A percentile compares a stretch with the other conserved stretches of the same genome.
Conservation (phyloP, 2,797 vertebrate species). For the Chelmon rostratus region DNA sequence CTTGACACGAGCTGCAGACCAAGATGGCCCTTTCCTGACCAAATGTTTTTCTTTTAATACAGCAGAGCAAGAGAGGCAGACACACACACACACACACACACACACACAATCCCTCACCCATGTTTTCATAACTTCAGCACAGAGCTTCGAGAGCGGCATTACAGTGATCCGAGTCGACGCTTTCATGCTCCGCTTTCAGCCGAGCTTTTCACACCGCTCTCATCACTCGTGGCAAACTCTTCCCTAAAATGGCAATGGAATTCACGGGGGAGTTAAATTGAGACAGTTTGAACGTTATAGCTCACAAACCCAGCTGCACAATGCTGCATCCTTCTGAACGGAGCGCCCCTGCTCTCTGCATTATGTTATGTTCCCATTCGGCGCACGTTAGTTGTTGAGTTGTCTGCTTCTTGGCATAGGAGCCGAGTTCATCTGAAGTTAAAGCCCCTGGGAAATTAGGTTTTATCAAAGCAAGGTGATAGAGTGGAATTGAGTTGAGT, state of each 20-base stretch:
- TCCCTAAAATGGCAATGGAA: constrained; percentile 81
- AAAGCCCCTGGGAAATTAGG: constrained; percentile 79
- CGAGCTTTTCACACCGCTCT: constrained; percentile 63
- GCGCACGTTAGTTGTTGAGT: constrained; percentile 58
- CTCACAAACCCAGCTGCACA: constrained; percentile 59
- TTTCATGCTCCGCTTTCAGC: constrained; percentile 63
- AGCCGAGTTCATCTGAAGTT: constrained; percentile 74
- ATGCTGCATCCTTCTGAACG: constrained; percentile 52
- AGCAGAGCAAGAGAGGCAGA: neutral
- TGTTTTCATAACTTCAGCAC: constrained; percentile 65
- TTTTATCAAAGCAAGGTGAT: constrained; percentile 78
- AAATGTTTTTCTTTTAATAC: constrained; percentile 30
- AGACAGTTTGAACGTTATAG: constrained; percentile 71
- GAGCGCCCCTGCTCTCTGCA: constrained; percentile 40
- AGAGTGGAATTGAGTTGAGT: constrained; percentile 65
- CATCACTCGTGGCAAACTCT: constrained; percentile 62
- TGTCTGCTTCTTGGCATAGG: constrained; percentile 64
- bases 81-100: neutral
- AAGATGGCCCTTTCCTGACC: constrained; percentile 21
- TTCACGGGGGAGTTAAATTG: constrained; percentile 69
- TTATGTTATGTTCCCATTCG: constrained; percentile 59
- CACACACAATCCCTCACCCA: constrained; percentile 9
- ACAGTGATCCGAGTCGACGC: constrained; percentile 59
- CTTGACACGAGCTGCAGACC: constrained; percentile 26
- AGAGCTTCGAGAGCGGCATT: constrained; percentile 57